Evolutionary conservation across 2,113 vertebrate species (phyloP).

Genomic region (Callorhinus ursinus): DNA sequence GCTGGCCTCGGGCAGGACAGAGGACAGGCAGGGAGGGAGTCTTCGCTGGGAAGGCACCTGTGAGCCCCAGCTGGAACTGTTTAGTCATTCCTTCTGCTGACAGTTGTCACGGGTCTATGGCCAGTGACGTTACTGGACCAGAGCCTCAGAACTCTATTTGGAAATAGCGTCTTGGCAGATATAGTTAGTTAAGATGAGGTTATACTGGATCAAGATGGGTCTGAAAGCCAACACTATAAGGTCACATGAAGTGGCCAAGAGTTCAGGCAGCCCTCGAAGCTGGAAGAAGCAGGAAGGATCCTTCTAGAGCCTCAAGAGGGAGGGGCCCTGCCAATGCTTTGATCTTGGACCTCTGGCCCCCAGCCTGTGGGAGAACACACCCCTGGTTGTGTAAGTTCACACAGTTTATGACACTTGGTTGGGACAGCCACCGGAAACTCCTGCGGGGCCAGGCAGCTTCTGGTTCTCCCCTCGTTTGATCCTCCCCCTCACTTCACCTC

Average conservation of each 20-base stretch:
- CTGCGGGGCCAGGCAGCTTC: not conserved
- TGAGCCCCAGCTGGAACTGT: not conserved
- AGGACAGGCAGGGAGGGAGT: not conserved
- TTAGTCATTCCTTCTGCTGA: not conserved
- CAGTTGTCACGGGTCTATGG: not conserved
- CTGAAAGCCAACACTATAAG: not conserved
- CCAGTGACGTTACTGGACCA: not conserved
- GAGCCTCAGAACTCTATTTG: not conserved
- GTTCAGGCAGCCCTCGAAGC: accelerated
- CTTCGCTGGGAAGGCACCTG: not conserved
- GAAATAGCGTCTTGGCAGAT: not conserved
- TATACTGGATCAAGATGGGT: not conserved
- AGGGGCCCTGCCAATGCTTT: not conserved
- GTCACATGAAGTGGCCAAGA: not conserved
- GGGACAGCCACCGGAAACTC: not conserved
- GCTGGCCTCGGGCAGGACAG: not conserved
- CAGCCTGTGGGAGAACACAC: not conserved
- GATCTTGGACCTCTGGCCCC: not conserved
- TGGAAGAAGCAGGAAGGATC: not conserved
- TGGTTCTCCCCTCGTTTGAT: not conserved
- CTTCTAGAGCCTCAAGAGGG: not conserved
- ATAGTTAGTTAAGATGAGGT: not conserved
- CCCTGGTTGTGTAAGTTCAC: not conserved
- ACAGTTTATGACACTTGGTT: too few species aligned
- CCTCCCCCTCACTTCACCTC: not conserved